A percentile compares a stretch with the other conserved stretches of the same genome.
These are phyloP conservation scores for Xylota segnis DNA, from an alignment of 2,888 invertebrate genomes.

Conservation along the genomic window DNA sequence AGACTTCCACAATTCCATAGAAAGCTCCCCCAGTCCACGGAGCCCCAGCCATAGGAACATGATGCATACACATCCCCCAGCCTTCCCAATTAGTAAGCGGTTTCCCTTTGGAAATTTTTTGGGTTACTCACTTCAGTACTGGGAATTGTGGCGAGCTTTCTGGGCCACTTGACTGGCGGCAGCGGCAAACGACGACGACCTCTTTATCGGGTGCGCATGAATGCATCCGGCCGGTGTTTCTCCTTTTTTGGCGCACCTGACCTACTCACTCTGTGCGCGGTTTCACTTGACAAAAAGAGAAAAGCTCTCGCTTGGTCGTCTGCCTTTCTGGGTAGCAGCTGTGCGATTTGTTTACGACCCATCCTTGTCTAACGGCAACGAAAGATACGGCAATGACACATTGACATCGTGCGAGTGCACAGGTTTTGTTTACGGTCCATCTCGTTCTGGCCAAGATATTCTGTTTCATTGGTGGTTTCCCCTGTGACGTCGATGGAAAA, in stretches of 20 bases:
- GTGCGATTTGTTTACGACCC: conserved; percentile 76
- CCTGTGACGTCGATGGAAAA: neutral
- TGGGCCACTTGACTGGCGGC: conserved; percentile 8
- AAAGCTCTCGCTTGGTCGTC: conserved; percentile 44
- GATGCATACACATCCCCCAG: neutral
- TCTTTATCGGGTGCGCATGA: conserved; percentile 64
- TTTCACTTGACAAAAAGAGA: conserved; percentile 4
- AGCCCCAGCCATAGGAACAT: too few species aligned
- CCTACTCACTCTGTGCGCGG: conserved; percentile 66
- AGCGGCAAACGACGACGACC: conserved; percentile 42
- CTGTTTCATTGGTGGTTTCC: conserved; percentile 37
- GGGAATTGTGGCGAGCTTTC: neutral
- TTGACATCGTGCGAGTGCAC: conserved; percentile 58
- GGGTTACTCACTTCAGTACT: conserved; percentile 34
- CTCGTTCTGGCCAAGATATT: conserved; percentile 54
- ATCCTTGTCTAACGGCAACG: conserved; percentile 73
- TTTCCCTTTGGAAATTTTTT: conserved; percentile 38
- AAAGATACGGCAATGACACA: conserved; percentile 67
- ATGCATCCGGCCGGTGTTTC: conserved; percentile 65
- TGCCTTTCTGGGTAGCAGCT: conserved; percentile 54
- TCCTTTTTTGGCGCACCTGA: conserved; percentile 65
- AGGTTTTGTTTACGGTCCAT: conserved; percentile 75
- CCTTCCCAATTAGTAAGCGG: conserved; percentile 9
- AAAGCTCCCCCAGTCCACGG: conserved; percentile 30
- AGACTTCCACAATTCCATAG: neutral